Percentiles rank a stretch among this genome's conserved stretches.
These are phyloP conservation scores for Melanotaenia parkinsoni DNA, from an alignment of 2,797 vertebrate species.

Conservation along the genomic window DNA sequence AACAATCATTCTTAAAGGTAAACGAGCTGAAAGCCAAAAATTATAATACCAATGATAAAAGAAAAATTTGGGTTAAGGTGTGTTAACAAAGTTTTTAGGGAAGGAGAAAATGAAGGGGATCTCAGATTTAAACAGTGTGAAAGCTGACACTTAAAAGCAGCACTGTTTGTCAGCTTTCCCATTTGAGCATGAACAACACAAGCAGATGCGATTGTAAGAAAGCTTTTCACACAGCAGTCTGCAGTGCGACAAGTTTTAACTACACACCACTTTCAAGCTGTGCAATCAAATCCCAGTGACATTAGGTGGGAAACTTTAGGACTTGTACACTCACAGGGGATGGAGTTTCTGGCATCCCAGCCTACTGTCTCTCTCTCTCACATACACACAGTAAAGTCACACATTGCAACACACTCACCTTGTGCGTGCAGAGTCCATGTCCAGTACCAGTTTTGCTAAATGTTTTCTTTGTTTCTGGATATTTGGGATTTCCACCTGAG, in stretches of 20 bases:
- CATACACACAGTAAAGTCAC: slow-evolving; percentile 4
- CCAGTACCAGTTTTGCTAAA: slow-evolving; percentile 94
- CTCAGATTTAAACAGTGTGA: slow-evolving; percentile 3
- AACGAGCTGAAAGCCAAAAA: too few relatives aligned
- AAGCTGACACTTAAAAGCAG: not conserved
- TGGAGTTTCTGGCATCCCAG: slow-evolving; percentile 52
- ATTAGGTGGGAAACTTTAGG: slow-evolving; percentile 53
- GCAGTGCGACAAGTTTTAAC: not conserved
- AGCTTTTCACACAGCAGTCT: slow-evolving; percentile 14
- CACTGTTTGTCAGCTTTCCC: not conserved
- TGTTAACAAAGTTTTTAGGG: too few relatives aligned
- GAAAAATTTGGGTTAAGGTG: too few relatives aligned
- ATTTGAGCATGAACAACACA: not conserved
- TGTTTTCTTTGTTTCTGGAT: slow-evolving; percentile 99
- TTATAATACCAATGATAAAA: too few relatives aligned
- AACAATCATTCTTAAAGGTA: too few relatives aligned
- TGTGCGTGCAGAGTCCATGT: slow-evolving; percentile 96
- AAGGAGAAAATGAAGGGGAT: too few relatives aligned
- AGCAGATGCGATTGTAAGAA: not conserved
- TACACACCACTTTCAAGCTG: slow-evolving; percentile 10
- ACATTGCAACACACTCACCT: slow-evolving; percentile 78
- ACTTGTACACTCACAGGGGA: slow-evolving; percentile 52
- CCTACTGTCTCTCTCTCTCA: slow-evolving; percentile 7
- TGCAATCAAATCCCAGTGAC: slow-evolving; percentile 54
- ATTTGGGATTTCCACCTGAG: slow-evolving; percentile 96